Percentiles rank a stretch among this genome's conserved stretches.
These are phyloP conservation scores for Sphaeramia orbicularis DNA, from an alignment of 2,797 vertebrate genomes.

Conservation along the genomic window DNA sequence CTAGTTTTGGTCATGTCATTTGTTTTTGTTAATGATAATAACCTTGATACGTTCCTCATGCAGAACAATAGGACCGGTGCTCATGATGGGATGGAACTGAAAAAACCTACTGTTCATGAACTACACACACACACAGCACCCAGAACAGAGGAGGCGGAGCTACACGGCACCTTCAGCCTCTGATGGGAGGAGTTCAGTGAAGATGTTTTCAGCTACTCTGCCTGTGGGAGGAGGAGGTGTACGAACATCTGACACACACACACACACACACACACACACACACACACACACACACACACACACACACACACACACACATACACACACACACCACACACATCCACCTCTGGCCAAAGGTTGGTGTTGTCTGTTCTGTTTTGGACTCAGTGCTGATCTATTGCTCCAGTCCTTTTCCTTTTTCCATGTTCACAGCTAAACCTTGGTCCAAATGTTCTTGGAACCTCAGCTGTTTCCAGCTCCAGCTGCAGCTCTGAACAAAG, in stretches of 20 bases:
- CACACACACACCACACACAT: too few species aligned
- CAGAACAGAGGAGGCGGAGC: too few species aligned
- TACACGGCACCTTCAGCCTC: too few species aligned
- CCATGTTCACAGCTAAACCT: slow-evolving; percentile 40
- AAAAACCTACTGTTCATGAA: slow-evolving; percentile 21
- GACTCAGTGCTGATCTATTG: slow-evolving; percentile 29
- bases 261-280: slow-evolving; percentile 25
- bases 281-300: too few species aligned
- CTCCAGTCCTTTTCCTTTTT: slow-evolving; percentile 28
- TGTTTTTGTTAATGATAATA: too few species aligned
- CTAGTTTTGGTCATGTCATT: too few species aligned
- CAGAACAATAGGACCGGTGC: too few species aligned
- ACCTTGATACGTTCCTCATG: too few species aligned
- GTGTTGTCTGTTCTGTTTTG: slow-evolving; percentile 44
- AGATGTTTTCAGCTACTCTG: slow-evolving; percentile 60
- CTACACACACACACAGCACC: slow-evolving; percentile 15
- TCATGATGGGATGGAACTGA: too few species aligned
- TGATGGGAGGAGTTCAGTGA: slow-evolving; percentile 63
- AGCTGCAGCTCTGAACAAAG: slow-evolving; percentile 1
- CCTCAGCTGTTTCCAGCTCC: slow-evolving; percentile 1
- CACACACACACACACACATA: too few species aligned
- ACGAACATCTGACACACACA: slow-evolving; percentile 30
- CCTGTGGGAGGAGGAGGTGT: slow-evolving; percentile 39
- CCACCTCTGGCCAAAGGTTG: slow-evolving; percentile 28
- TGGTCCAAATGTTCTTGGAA: slow-evolving; percentile 31